Conservation (phyloP, 2,797 vertebrate genomes). For the Molossus molossus region DNA sequence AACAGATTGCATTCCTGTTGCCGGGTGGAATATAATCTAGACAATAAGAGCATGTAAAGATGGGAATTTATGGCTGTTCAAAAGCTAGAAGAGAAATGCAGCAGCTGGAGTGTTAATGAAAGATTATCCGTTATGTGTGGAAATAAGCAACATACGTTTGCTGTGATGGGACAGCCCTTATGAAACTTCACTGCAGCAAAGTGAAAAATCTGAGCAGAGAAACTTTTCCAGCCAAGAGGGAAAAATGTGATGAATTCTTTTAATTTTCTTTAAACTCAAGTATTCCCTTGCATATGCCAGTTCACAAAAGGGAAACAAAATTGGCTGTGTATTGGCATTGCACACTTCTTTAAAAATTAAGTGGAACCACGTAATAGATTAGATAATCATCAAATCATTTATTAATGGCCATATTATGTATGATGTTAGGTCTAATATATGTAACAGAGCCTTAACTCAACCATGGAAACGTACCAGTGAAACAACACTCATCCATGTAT, state of each 20-base stretch:
- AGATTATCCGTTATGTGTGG: conserved; percentile 63
- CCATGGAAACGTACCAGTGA: not conserved
- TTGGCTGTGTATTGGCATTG: not conserved
- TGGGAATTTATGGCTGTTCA: conserved; percentile 16
- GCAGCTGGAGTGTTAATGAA: conserved; percentile 70
- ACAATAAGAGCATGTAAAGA: not conserved
- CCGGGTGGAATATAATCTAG: conserved; percentile 41
- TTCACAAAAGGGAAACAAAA: conserved; percentile 58
- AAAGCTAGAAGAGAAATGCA: conserved; percentile 52
- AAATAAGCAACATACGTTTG: conserved; percentile 77
- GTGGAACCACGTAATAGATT: conserved; percentile 37
- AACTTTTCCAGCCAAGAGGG: conserved; percentile 76
- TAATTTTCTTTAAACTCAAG: conserved; percentile 82
- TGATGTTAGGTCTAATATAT: not conserved
- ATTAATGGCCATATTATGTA: conserved; percentile 13
- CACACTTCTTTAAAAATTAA: conserved; percentile 42
- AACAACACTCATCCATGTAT: not conserved
- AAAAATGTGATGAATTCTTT: conserved; percentile 81
- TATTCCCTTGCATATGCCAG: conserved; percentile 65
- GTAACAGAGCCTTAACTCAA: not conserved
- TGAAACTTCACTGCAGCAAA: conserved; percentile 41
- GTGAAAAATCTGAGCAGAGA: conserved; percentile 73
- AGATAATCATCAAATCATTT: conserved; percentile 25
- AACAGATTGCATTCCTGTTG: not conserved
- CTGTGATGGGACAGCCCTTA: conserved; percentile 50